These are phyloP conservation scores for Samia ricini DNA, from an alignment of 1,140 invertebrate species.

Conservation along the genomic window DNA sequence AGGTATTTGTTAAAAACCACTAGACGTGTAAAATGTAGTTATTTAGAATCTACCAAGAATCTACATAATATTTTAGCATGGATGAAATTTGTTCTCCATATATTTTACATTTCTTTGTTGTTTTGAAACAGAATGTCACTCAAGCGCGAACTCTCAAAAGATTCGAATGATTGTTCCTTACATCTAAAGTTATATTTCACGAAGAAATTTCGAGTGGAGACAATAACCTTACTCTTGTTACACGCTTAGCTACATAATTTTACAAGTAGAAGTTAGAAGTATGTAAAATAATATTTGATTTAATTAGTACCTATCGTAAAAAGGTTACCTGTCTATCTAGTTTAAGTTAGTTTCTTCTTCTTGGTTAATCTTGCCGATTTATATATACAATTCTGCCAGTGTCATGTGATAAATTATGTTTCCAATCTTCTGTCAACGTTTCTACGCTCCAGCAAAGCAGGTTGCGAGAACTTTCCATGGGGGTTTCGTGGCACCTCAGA, in stretches of 20 bases:
- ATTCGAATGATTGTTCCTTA: not conserved
- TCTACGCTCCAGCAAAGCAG: no score
- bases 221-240: not conserved
- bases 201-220: not conserved
- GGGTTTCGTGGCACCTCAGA: no score
- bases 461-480: no score
- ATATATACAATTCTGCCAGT: no score
- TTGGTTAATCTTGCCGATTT: no score
- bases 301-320: no score
- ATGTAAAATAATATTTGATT: not conserved
- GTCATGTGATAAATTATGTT: no score
- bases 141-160: not conserved
- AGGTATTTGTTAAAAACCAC: not conserved
- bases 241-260: not conserved
- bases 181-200: not conserved
- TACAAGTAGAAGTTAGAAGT: not conserved
- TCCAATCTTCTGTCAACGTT: no score
- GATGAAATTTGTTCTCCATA: no score
- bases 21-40: not conserved
- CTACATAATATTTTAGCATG: no score
- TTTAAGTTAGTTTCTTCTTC: no score
- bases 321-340: no score
- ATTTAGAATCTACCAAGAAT: not conserved
- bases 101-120: not conserved
- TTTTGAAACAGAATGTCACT: not conserved